These are phyloP conservation scores for Parnassius glacialis DNA, from an alignment of 2,888 invertebrate genomes.

Conservation along the genomic window DNA sequence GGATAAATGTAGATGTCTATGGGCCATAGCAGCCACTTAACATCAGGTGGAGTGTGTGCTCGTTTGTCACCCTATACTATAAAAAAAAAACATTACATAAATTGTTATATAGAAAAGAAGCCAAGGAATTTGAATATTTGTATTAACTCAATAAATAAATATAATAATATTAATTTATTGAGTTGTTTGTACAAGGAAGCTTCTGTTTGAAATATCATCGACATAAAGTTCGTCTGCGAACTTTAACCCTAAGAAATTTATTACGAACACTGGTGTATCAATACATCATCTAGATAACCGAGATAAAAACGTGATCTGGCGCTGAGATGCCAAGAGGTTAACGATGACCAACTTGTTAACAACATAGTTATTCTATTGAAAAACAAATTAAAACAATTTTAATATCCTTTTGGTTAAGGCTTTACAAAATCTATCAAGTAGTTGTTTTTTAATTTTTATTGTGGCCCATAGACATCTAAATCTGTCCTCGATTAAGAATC, in stretches of 20 bases:
- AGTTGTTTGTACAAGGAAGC: constrained; percentile 8
- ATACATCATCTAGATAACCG: constrained; percentile 57
- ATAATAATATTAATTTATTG: background rate
- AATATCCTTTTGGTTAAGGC: no score
- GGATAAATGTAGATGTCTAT: no score
- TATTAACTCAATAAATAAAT: background rate
- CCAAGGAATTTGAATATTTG: background rate
- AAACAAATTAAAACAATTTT: no score
- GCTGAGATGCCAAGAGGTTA: constrained; percentile 15
- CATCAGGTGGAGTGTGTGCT: no score
- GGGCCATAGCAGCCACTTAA: no score
- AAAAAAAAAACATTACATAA: no score
- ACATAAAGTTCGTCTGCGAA: constrained; percentile 29
- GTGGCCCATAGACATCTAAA: no score
- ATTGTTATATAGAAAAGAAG: background rate
- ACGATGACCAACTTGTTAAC: constrained; percentile 8
- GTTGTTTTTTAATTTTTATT: no score
- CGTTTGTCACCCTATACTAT: no score
- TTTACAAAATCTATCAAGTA: no score
- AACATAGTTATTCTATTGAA: background rate
- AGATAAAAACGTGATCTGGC: constrained; percentile 46
- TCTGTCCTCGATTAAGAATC: no score
- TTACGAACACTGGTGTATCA: constrained; percentile 51
- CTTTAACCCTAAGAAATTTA: constrained; percentile 35
- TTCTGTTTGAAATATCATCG: constrained; percentile 28